Evolutionary conservation across 1,140 invertebrate species (phyloP).

Genomic region (Drosophila ercepeae): DNA sequence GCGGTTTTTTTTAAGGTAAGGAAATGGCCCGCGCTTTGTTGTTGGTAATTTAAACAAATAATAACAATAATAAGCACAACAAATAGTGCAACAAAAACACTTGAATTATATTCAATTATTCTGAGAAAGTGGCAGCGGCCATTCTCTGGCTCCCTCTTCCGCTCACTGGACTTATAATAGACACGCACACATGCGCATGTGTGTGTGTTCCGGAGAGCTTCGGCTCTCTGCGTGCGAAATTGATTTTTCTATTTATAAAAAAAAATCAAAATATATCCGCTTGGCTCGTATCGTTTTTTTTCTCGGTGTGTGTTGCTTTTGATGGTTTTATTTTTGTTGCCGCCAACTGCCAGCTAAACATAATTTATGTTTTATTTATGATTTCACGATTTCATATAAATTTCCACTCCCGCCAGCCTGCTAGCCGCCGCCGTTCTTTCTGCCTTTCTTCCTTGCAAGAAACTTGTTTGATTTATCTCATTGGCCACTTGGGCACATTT

Average conservation of each 20-base stretch:
- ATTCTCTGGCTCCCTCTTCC: conserved; percentile 28
- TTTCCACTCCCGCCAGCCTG: conserved; percentile 55
- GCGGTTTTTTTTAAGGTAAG: conserved; percentile 6
- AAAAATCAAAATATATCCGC: conserved; percentile 82
- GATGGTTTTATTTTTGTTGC: conserved; percentile 65
- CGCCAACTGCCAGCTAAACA: conserved; percentile 66
- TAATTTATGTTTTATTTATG: conserved; percentile 82
- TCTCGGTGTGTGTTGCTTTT: conserved; percentile 41
- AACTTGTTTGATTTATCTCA: conserved; percentile 80
- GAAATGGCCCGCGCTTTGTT: conserved; percentile 39
- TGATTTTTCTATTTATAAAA: conserved; percentile 83
- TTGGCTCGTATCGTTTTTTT: conserved; percentile 48
- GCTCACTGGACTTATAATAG: conserved; percentile 65
- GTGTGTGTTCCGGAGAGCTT: conserved; percentile 34
- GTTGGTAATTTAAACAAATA: conserved; percentile 77
- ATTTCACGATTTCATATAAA: conserved; percentile 46
- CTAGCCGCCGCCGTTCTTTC: conserved; percentile 12
- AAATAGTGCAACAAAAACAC: conserved; percentile 78
- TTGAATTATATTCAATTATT: conserved; percentile 80
- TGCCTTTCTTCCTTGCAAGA: conserved; percentile 34
- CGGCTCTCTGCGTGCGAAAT: conserved; percentile 71
- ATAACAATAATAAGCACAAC: conserved; percentile 76
- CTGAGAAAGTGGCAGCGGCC: conserved; percentile 17
- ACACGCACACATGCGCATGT: conserved; percentile 45
- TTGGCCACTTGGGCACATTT: conserved; percentile 62